phyloP scores from a whole-genome alignment of 2,888 invertebrate species.

The Tridacna gigas region DNA sequence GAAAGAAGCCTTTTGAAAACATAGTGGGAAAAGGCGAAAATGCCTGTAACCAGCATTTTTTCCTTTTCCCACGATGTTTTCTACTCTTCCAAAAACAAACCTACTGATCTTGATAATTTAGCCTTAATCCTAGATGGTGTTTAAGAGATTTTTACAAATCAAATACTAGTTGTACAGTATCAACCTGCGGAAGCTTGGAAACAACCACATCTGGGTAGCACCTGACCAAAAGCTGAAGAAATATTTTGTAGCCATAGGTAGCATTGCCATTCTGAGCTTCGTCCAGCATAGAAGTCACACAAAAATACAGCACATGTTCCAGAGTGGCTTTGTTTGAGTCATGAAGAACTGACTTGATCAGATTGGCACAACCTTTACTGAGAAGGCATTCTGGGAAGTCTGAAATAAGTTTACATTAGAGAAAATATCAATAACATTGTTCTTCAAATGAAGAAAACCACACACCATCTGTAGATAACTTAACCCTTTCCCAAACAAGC shows the following conservation, averaged over 20 bases:
- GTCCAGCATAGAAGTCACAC: conserved; percentile 80
- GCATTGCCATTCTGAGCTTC: conserved; percentile 80
- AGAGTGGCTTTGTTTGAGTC: conserved; percentile 77
- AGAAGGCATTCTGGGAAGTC: conserved; percentile 81
- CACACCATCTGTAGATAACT: too few relatives aligned
- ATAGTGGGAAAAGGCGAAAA: too few relatives aligned
- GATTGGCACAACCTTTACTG: conserved; percentile 72
- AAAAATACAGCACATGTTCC: conserved; percentile 82
- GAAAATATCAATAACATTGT: neutral
- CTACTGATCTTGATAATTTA: too few relatives aligned
- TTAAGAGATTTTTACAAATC: too few relatives aligned
- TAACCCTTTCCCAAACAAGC: too few relatives aligned
- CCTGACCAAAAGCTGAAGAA: conserved; percentile 82
- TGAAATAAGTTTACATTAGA: conserved; percentile 41
- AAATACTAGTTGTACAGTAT: neutral
- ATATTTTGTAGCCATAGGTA: conserved; percentile 83
- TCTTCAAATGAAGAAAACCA: too few relatives aligned
- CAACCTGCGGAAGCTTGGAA: conserved; percentile 79
- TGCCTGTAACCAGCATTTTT: too few relatives aligned
- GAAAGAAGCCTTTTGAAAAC: too few relatives aligned
- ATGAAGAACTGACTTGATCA: conserved; percentile 77
- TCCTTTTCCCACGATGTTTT: too few relatives aligned
- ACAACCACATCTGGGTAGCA: conserved; percentile 79
- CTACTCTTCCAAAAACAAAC: too few relatives aligned
- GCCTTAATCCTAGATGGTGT: too few relatives aligned